These are phyloP conservation scores for Halyomorpha halys DNA, from an alignment of 1,140 invertebrate species.

Conservation along the genomic window DNA sequence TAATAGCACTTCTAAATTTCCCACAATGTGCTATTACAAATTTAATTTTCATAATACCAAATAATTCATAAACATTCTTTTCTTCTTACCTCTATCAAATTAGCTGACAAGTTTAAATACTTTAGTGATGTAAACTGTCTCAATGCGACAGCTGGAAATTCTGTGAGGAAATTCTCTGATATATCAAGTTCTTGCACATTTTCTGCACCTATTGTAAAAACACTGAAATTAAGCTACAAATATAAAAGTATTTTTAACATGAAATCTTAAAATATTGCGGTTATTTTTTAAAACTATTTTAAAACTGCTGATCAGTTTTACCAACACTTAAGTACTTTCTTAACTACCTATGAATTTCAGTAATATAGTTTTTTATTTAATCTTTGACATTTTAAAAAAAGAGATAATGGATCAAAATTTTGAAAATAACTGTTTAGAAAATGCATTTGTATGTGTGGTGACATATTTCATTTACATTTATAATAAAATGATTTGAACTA, in stretches of 20 bases:
- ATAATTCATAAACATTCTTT: not conserved
- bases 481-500: too few relatives aligned
- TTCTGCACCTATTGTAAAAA: constrained; percentile 44
- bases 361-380: too few relatives aligned
- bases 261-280: constrained; percentile 57
- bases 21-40: too few relatives aligned
- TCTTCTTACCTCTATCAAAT: constrained; percentile 60
- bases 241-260: not conserved
- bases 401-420: too few relatives aligned
- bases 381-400: too few relatives aligned
- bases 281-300: not conserved
- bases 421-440: too few relatives aligned
- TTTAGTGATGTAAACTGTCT: constrained; percentile 54
- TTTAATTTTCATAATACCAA: too few relatives aligned
- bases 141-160: constrained; percentile 68
- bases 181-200: constrained; percentile 66
- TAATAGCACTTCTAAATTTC: too few relatives aligned
- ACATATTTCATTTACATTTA: too few relatives aligned
- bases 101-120: constrained; percentile 68
- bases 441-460: too few relatives aligned
- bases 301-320: not conserved
- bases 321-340: too few relatives aligned
- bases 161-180: constrained; percentile 70
- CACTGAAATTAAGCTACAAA: not conserved
- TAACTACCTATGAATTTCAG: too few relatives aligned